These are phyloP conservation scores for Pollenia angustigena DNA, from an alignment of 2,888 invertebrate species.

Conservation along the genomic window DNA sequence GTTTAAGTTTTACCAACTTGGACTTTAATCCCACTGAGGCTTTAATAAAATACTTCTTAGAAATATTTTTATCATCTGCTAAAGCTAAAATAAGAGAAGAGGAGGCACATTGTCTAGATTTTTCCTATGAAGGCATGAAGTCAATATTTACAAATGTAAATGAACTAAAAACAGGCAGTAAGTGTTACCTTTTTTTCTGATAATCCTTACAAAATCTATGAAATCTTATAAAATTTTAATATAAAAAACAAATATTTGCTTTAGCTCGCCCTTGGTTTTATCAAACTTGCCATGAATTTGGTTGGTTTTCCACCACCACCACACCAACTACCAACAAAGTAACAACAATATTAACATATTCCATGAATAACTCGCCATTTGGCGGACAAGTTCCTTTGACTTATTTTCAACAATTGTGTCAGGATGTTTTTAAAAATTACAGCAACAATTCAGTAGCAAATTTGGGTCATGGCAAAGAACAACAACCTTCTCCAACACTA, in stretches of 20 bases:
- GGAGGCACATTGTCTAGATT: constrained; percentile 76
- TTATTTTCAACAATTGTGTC: constrained; percentile 79
- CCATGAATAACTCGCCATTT: constrained; percentile 70
- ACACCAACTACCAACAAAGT: neutral
- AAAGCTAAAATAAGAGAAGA: constrained; percentile 3
- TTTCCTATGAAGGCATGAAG: constrained; percentile 77
- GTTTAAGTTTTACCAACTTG: constrained; percentile 72
- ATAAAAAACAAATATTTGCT: neutral
- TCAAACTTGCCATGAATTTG: constrained; percentile 94
- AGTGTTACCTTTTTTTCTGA: constrained; percentile 58
- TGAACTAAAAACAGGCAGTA: constrained; percentile 75
- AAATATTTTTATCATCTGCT: constrained; percentile 70
- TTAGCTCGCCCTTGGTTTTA: constrained; percentile 87
- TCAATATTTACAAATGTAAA: constrained; percentile 75
- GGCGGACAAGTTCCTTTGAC: constrained; percentile 77
- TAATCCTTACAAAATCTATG: neutral
- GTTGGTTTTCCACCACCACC: constrained; percentile 90
- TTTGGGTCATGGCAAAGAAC: constrained; percentile 67
- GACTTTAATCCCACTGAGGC: constrained; percentile 74
- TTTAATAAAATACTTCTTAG: constrained; percentile 74
- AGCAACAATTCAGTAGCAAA: constrained; percentile 14
- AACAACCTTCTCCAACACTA: constrained; percentile 31
- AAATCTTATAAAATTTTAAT: constrained; percentile 12
- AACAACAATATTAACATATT: neutral
- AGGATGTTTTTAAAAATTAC: constrained; percentile 76